Evolutionary conservation across 2,113 vertebrate species (phyloP), one percentile per base, ranked within the genome.

Genomic region (Aptenodytes patagonicus): DNA sequence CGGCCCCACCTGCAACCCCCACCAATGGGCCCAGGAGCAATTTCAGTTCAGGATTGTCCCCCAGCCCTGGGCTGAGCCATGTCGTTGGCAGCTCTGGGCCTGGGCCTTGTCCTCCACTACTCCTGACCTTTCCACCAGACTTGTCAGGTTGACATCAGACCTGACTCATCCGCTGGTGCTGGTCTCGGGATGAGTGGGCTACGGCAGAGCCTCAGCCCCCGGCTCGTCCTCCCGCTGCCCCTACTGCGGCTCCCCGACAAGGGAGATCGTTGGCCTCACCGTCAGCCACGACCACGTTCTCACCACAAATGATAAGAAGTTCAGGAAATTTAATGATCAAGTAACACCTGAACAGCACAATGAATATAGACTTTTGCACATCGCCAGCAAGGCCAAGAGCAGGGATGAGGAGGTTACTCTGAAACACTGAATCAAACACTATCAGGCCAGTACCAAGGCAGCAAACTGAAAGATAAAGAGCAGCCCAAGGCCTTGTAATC

Each of bases 381-480:
- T 34, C 0, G 0, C 44, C 51, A 70, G 19, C 26, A 60, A 81
- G 75, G 38, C 52, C 66, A 62, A 73, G 44, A 87, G 51, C 31
- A 14, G 54, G 28, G 31, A 61, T 6, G 4, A 95, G 46, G 44
- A 77, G 18, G 15, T 76, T 79, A 69, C 64, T 85, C 70, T n/a
- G 69, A 81, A 90, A 92, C 0, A 3, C 42, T 51, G 52, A 75
- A 72, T 42, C 70, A 61, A 94, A 82, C 15, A 22, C n/a, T 40
- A 31, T 47, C 21, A 57, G 26, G 65, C 57, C 4, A 4, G 47
- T 22, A 64, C 20, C n/a, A 52, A 89, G 77, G n/a, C 82, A 60
- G 52, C 65, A 79, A 79, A 89, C 31, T 13, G 36, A 69, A 86
- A 93, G 80, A 89, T 73, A 95, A 95, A 68, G 38, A 91, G 83